Conservation (phyloP, 1,140 invertebrate genomes). For the Elysia chlorotica region DNA sequence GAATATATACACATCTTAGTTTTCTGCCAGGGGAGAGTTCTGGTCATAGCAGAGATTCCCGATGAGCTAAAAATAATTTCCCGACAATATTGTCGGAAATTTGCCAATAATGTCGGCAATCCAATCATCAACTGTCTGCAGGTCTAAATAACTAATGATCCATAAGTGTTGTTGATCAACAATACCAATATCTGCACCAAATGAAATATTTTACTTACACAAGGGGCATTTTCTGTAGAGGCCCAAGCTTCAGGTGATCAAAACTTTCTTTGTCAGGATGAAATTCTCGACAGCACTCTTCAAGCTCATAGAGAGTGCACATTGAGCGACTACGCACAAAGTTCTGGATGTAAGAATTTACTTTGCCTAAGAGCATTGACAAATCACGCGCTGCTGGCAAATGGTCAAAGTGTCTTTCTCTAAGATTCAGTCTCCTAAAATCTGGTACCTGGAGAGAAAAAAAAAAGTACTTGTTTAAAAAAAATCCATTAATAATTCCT, state of each 20-base stretch:
- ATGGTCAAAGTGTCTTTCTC: slow-evolving; percentile 27
- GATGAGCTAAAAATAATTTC: no score
- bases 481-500: not conserved
- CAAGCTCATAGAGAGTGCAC: slow-evolving; percentile 52
- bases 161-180: no score
- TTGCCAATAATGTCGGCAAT: no score
- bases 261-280: slow-evolving; percentile 40
- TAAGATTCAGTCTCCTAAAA: not conserved
- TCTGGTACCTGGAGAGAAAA: not conserved
- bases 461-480: not conserved
- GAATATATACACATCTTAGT: no score
- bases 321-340: slow-evolving; percentile 47
- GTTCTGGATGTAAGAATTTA: slow-evolving; percentile 52
- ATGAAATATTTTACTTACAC: no score
- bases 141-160: no score
- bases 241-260: slow-evolving; percentile 48
- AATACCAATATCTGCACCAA: no score
- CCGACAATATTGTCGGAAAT: no score
- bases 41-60: no score
- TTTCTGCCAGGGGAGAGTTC: no score
- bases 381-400: slow-evolving; percentile 40
- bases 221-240: slow-evolving; percentile 48
- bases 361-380: slow-evolving; percentile 37
- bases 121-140: no score
- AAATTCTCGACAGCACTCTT: slow-evolving; percentile 41